Evolutionary conservation across 2,797 vertebrate genomes (phyloP).

Genomic region (Carcharodon carcharias): DNA sequence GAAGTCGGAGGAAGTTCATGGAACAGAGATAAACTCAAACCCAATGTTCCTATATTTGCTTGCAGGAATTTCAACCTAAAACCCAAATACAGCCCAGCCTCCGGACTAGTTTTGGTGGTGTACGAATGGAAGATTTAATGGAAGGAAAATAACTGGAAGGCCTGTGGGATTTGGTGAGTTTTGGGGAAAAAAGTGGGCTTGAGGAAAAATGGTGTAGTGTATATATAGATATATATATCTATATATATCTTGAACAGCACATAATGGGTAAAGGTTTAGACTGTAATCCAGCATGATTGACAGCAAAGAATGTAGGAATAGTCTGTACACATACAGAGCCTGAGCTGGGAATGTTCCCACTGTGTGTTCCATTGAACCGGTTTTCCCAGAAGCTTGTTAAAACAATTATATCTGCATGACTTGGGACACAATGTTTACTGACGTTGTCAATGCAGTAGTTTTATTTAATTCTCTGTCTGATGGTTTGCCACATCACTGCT

Average conservation of each 20-base stretch:
- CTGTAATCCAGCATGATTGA: background rate
- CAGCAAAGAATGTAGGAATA: background rate
- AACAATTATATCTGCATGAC: background rate
- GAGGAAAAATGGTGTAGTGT: background rate
- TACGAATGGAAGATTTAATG: background rate
- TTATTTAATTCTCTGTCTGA: no score
- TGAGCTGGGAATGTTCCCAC: background rate
- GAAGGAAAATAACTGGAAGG: background rate
- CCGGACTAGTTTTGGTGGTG: background rate
- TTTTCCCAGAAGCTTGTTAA: background rate
- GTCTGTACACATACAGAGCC: background rate
- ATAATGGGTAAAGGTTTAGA: no score
- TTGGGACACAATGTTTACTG: background rate
- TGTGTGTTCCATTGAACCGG: background rate
- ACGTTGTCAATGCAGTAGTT: no score
- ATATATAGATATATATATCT: no score
- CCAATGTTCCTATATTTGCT: background rate
- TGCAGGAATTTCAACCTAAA: background rate
- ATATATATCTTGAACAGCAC: background rate
- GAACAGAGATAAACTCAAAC: conserved; percentile 3
- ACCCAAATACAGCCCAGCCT: background rate
- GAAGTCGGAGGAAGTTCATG: background rate
- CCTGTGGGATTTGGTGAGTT: background rate
- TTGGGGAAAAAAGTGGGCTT: background rate
- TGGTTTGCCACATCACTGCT: no score